phyloP scores from a whole-genome alignment of 2,888 invertebrate species.

The Ophonus ardosiacus region DNA sequence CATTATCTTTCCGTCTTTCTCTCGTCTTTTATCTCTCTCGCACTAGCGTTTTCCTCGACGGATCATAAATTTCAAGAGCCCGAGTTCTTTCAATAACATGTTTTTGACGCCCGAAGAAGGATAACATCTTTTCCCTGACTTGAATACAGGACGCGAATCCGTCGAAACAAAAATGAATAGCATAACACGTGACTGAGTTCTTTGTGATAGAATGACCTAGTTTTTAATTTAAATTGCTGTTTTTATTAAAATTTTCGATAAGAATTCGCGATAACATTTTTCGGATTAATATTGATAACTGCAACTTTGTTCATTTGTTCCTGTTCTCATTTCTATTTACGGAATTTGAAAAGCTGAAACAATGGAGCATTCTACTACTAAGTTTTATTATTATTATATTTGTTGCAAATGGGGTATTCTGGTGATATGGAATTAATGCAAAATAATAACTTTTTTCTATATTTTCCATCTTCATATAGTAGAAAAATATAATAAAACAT shows the following conservation, averaged over 20 bases:
- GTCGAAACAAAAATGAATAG: constrained; percentile 41
- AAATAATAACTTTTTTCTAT: too few species aligned
- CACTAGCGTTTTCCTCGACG: constrained; percentile 12
- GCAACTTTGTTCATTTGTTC: not conserved
- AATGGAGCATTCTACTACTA: not conserved
- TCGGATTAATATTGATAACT: not conserved
- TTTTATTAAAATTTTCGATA: not conserved
- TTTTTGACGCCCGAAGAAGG: constrained; percentile 59
- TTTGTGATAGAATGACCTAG: constrained; percentile 15
- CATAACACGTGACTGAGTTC: constrained; percentile 22
- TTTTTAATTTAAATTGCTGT: constrained; percentile 9
- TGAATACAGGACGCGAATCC: constrained; percentile 27
- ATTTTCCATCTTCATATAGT: too few species aligned
- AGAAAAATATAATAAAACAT: too few species aligned
- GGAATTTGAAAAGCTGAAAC: not conserved
- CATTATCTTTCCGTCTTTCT: constrained; percentile 5
- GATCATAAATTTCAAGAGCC: constrained; percentile 58
- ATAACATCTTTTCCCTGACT: constrained; percentile 52
- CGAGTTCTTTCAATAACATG: constrained; percentile 61
- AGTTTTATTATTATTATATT: too few species aligned
- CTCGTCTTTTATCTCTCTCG: not conserved
- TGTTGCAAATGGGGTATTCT: too few species aligned
- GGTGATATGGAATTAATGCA: too few species aligned
- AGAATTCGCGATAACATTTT: not conserved
- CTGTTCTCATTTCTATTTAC: not conserved